Conservation (phyloP, 2,888 invertebrate genomes). For the Tiliacea aurago region DNA sequence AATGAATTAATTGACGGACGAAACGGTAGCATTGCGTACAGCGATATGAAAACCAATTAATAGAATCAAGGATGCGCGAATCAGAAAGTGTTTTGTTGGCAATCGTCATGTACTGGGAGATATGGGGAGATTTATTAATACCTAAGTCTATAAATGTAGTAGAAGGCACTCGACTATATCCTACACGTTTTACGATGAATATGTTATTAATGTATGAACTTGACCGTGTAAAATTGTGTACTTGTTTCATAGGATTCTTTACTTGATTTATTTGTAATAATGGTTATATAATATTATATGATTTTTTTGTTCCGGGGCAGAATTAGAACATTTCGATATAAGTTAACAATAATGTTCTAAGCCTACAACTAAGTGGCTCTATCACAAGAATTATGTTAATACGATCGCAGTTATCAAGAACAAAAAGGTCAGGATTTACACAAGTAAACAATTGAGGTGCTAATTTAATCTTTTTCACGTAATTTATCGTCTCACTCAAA, state of each 20-base stretch:
- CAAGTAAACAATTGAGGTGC: constrained; percentile 1
- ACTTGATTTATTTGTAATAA: not conserved
- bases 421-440: constrained; percentile 27
- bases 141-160: constrained; percentile 27
- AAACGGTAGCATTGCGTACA: constrained; percentile 65
- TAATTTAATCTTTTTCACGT: constrained; percentile 4
- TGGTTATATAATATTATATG: not conserved
- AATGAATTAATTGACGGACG: constrained; percentile 69
- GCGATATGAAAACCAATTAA: constrained; percentile 69
- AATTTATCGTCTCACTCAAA: not conserved
- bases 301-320: not conserved
- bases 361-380: constrained; percentile 1
- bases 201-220: constrained; percentile 41
- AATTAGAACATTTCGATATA: not conserved
- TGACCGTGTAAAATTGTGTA: constrained; percentile 28
- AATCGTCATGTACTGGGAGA: constrained; percentile 56
- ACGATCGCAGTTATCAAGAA: not conserved
- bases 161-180: constrained; percentile 42
- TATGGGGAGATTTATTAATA: constrained; percentile 58
- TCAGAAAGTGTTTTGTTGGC: constrained; percentile 66
- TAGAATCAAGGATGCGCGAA: constrained; percentile 71
- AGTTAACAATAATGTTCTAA: not conserved
- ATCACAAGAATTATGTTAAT: constrained; percentile 9
- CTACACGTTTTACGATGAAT: constrained; percentile 60
- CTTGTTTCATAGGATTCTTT: constrained; percentile 9